Base-by-base conservation (phyloP, 2,113 vertebrate species). In the Scomber japonicus region DNA sequence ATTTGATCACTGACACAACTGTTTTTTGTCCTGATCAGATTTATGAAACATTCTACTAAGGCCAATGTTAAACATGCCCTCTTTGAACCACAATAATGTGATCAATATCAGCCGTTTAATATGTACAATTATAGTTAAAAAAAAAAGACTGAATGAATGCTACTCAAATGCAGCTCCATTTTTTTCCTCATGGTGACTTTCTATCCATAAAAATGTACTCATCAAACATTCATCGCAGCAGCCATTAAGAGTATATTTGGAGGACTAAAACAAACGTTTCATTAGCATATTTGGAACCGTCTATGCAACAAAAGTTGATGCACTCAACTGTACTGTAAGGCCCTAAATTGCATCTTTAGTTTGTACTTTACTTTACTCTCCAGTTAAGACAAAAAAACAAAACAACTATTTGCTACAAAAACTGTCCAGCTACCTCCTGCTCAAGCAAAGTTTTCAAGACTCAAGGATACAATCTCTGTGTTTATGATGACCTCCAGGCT, bases 391-490 rank as follows among this genome's bases (percentile, higher is more conserved):
- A 40, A 10, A 46, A 54, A 27, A 27, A 49, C 21, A 31, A 14
- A 31, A 14, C 4, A n/a, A 54, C 8, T 40, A 16, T 16, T 19
- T 49, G 3, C 15, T 59, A 11, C 30, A 71, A 64, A 19, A 35
- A 60, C 57, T 11, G n/a, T 19, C 11, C 35, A 40, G 35, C 35
- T 40, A 9, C 3, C 44, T 55, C 40, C 35, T 13, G 35, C 61
- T 12, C 24, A 57, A 55, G 1, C 10, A 9, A 53, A 49, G 16
- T 35, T 54, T 50, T 56, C 0, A 44, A n/a, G 6, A 15, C 30
- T 48, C n/a, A 82, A 96, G 96, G 97, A 99, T 99, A 99, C 98
- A 71, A 99, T 99, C 90, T 99, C 98, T 4, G 98, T 99, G 91
- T 99, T 99, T 60, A 99, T 93, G 93, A 99, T 99, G 92, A 99